Base-by-base conservation (phyloP, 2,113 vertebrate genomes). In the Strigops habroptila region DNA sequence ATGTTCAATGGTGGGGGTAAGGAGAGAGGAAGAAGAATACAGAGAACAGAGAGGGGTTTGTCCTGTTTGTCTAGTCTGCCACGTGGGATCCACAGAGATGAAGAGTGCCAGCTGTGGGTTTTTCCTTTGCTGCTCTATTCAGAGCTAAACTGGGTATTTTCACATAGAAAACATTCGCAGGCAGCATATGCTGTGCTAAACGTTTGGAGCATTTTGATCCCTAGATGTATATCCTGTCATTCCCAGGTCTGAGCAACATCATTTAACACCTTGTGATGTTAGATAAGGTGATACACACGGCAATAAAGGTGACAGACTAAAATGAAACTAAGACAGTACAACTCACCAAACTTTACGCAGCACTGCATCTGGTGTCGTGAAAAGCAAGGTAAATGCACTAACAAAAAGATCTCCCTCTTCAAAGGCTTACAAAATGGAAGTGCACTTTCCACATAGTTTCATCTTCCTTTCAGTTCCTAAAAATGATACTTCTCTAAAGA, bases 181-280 rank as follows among this genome's bases (percentile, higher is more conserved):
- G 44, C 71, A 95, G 68, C 92, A 95, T 94, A 96, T 87, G 92
- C 31, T 91, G 37, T 89, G 91, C 55, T 95, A 92, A 95, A 90
- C 48, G 84, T 75, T 96, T 70, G 68, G 78, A 94, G 86, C 21
- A 64, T 93, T 96, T 49, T 33, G 23, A 87, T 95, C 85, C 91
- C 91, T 93, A 77, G 91, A 82, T 88, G 53, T 77, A 43, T 65
- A 75, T 11, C 64, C 65, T 81, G 53, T 85, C 62, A 88, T 49
- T 95, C 35, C 53, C 65, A 87, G 85, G 62, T 88, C 86, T 0
- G 0, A 88, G 37, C 1, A 0, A 31, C 37, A 88, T 21, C 71
- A 80, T 81, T 95, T 95, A 95, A 77, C 74, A 91, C 82, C 95
- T 86, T 53, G 44, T 39, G 60, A 41, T 57, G 24, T 81, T 90